phyloP scores from a whole-genome alignment of 2,113 vertebrate genomes.

The Ptyas mucosa region DNA sequence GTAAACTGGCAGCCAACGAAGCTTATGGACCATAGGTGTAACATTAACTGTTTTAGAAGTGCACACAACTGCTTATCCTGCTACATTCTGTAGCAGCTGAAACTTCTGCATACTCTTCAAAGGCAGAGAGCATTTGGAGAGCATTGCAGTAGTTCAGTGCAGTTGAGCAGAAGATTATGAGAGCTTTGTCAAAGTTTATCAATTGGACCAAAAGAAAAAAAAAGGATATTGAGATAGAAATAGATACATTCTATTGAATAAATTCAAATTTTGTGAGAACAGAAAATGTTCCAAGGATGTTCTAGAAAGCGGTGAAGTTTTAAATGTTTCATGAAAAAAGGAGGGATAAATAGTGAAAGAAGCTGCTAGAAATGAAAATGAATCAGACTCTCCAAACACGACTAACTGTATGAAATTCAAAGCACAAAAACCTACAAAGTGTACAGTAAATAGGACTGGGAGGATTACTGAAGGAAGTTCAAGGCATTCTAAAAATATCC shows the following conservation, averaged over 20 bases:
- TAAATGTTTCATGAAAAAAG: neutral
- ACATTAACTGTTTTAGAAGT: no score
- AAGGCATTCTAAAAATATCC: neutral
- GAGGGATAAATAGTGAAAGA: neutral
- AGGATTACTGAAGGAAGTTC: neutral
- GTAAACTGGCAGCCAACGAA: no score
- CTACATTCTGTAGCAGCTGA: no score
- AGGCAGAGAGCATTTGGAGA: no score
- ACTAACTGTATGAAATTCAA: neutral
- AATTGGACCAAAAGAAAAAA: no score
- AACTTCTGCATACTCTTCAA: no score
- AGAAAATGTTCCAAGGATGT: neutral
- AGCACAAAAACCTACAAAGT: neutral
- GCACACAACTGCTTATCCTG: no score
- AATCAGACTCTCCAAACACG: neutral
- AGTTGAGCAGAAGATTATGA: no score
- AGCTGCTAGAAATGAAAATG: neutral
- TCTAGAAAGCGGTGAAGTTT: neutral
- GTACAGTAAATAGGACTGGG: neutral
- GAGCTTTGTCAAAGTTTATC: no score
- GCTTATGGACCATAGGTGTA: no score
- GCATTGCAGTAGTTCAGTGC: no score
- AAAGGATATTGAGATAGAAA: no score
- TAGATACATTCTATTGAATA: neutral
- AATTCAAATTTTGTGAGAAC: neutral